phyloP scores from a whole-genome alignment of 2,113 vertebrate species.

The Mesocricetus auratus region DNA sequence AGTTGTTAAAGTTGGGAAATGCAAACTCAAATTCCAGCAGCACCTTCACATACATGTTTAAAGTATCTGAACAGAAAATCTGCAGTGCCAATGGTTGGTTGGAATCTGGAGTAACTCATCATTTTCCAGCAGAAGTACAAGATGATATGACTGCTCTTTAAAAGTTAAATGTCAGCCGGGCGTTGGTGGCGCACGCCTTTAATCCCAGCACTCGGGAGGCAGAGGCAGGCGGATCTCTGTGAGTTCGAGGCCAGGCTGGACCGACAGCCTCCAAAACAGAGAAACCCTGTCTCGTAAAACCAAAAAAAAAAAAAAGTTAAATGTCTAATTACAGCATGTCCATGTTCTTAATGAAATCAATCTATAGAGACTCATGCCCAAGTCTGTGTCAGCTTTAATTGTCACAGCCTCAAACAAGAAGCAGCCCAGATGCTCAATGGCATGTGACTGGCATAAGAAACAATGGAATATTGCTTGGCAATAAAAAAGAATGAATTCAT shows the following conservation, averaged over 20 bases:
- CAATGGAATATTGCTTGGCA: neutral
- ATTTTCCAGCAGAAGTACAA: neutral
- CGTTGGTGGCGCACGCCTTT: too few species aligned
- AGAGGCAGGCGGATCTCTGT: too few species aligned
- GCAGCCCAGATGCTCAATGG: neutral
- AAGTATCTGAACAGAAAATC: neutral
- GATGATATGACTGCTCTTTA: neutral
- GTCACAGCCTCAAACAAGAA: neutral
- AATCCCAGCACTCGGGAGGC: too few species aligned
- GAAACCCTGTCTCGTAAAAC: too few species aligned
- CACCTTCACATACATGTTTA: neutral
- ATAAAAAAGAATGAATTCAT: neutral
- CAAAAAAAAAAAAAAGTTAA: too few species aligned
- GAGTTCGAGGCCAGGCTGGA: too few species aligned
- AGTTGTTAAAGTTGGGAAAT: too few species aligned
- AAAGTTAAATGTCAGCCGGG: neutral
- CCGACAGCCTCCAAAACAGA: too few species aligned
- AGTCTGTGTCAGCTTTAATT: conserved; percentile 3
- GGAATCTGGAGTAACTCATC: neutral
- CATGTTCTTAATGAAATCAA: neutral
- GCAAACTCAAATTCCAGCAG: neutral
- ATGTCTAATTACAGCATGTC: neutral
- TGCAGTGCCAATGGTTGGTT: neutral
- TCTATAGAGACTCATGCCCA: neutral
- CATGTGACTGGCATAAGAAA: neutral